Evolutionary conservation across 2,888 invertebrate species (phyloP).

Genomic region (Xylophagus ater): DNA sequence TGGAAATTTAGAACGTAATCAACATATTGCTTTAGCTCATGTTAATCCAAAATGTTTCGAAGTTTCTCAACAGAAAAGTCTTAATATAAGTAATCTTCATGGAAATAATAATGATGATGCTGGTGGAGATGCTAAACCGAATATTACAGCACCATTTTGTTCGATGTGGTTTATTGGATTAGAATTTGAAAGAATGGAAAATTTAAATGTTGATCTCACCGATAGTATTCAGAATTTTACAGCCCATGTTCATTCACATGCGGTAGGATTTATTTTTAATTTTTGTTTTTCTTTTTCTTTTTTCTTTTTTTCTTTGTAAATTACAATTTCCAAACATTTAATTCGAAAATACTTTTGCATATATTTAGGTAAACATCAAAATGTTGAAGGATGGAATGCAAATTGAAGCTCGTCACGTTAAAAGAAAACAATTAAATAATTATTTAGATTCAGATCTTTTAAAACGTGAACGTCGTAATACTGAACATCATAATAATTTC

Average conservation of each 20-base stretch:
- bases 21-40: conserved; percentile 83
- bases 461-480: conserved; percentile 59
- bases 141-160: conserved; percentile 45
- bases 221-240: conserved; percentile 86
- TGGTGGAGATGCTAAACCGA: conserved; percentile 6
- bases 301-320: conserved; percentile 9
- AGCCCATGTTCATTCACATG: conserved; percentile 71
- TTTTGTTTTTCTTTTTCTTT: too few species aligned
- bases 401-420: conserved; percentile 79
- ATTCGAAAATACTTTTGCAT: conserved; percentile 5
- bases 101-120: conserved; percentile 3
- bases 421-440: conserved; percentile 61
- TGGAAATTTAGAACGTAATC: conserved; percentile 81
- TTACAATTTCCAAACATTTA: conserved; percentile 2
- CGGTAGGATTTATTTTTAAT: too few species aligned
- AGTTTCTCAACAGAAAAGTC: conserved; percentile 35
- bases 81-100: conserved; percentile 14
- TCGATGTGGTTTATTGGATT: conserved; percentile 98
- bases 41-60: conserved; percentile 86
- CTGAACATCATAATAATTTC: conserved; percentile 38
- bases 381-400: conserved; percentile 63
- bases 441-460: conserved; percentile 60
- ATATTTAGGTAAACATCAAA: conserved; percentile 45
- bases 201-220: conserved; percentile 85
- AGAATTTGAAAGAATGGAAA: conserved; percentile 78